Evolutionary conservation across 2,888 invertebrate genomes (phyloP).

Genomic region (Dascillus cervinus): DNA sequence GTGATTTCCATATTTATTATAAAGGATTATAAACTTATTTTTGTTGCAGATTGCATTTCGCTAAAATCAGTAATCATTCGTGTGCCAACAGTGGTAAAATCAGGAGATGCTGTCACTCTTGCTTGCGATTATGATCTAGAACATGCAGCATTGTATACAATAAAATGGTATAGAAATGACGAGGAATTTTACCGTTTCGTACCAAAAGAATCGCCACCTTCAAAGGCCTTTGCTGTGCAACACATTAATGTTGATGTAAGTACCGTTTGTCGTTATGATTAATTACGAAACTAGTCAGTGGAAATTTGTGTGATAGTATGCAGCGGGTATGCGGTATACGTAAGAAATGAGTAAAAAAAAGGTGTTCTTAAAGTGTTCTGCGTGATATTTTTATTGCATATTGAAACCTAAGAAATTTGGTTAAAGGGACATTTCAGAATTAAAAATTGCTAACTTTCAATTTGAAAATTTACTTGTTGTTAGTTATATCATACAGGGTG

Average conservation of each 20-base stretch:
- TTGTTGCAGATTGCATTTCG: conserved; percentile 28
- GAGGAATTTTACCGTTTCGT: conserved; percentile 50
- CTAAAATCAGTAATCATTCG: conserved; percentile 35
- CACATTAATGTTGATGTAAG: conserved; percentile 47
- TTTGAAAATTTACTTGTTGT: no score
- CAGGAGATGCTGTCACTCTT: conserved; percentile 44
- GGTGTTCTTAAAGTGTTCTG: no score
- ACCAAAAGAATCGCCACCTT: conserved; percentile 48
- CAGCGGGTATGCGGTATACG: no score
- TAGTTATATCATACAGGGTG: no score
- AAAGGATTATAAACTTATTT: conserved; percentile 1
- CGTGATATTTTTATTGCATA: no score
- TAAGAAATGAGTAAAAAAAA: no score
- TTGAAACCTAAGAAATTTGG: no score
- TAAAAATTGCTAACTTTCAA: no score
- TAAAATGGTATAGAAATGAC: conserved; percentile 50
- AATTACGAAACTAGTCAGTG: no score
- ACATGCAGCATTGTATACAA: conserved; percentile 45
- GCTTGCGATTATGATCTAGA: conserved; percentile 48
- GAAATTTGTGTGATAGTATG: no score
- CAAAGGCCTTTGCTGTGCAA: conserved; percentile 42
- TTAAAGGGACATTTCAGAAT: no score
- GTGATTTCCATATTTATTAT: not conserved
- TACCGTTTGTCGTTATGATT: no score
- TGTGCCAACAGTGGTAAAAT: conserved; percentile 43